These are phyloP conservation scores for Ailurus styani DNA, from an alignment of 2,113 vertebrate species.

Conservation along the genomic window DNA sequence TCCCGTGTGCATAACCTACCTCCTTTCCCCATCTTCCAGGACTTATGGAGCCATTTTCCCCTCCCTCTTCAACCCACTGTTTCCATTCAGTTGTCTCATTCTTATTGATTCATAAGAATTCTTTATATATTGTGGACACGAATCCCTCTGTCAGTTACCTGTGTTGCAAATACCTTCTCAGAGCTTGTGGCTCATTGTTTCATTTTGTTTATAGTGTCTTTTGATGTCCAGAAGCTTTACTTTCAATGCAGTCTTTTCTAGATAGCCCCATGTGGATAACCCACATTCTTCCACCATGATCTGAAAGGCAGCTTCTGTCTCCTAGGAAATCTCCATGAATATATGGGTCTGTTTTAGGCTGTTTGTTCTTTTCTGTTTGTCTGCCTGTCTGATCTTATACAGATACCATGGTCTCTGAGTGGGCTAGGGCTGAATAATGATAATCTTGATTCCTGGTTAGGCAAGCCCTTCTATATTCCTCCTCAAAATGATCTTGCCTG, in stretches of 20 bases:
- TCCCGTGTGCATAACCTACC: background rate
- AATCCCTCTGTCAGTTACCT: background rate
- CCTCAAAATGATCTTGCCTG: background rate
- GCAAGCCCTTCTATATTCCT: background rate
- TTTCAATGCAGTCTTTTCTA: background rate
- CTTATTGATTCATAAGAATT: background rate
- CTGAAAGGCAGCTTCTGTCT: background rate
- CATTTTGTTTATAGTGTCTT: background rate
- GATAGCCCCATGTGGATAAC: background rate
- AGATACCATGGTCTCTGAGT: background rate
- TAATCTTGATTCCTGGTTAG: background rate
- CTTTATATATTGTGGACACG: background rate
- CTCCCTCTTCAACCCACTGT: background rate
- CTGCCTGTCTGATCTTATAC: background rate
- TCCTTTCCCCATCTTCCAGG: background rate
- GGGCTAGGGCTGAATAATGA: background rate
- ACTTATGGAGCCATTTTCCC: background rate
- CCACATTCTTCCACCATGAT: background rate
- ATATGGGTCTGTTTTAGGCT: background rate
- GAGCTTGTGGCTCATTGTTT: background rate
- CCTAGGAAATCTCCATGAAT: background rate
- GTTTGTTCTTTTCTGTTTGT: background rate
- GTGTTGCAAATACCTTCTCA: background rate
- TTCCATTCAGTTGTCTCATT: background rate
- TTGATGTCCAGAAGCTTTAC: background rate